Evolutionary conservation across 2,888 invertebrate genomes (phyloP), one percentile per base, ranked within the genome.

Genomic region (Protonemura montana): DNA sequence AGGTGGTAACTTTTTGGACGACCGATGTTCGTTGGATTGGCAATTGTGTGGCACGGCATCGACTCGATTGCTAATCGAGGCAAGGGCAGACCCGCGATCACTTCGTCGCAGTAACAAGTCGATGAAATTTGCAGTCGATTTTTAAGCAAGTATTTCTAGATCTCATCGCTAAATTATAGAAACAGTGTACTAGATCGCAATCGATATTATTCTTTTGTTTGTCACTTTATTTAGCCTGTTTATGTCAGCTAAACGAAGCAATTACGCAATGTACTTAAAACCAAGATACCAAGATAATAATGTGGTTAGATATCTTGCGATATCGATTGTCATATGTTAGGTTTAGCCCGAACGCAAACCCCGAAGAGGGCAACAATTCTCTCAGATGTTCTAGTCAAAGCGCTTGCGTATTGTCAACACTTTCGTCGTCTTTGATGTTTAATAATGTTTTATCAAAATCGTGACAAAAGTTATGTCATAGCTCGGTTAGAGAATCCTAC

Each of bases 1-100:
- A 86, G 81, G 81, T 83, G 86, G 82, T 76, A 30, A 82, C 42
- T 85, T 80, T 30, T 86, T 78, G 28, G 80, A 41, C 80, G 81
- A 28, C 21, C 30, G 81, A 28, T 81, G 81, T 29, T 10, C 59
- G 30, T 81, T 7, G 81, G 27, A 29, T 81, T 81, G 21, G 81
- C 81, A 28, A 28, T 21, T 6, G 29, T 28, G 28, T 30, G 81
- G 29, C 29, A 59, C 59, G 59, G 7, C 59, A 59, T 59, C 1
- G 59, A 21, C 59, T 2, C 59, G 59, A 59, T 59, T 59, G 2
- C 59, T 59, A 16, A 16, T 21, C 7, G 16, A 59, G 59, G 59
- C 59, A 59, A 59, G 59, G 59, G 16, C 59, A 21, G 59, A 59
- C 2, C 21, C 21, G 59, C 21, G 59, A 59, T 59, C 7, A 59